Evolutionary conservation across 2,797 vertebrate species (phyloP).

Genomic region (Sebastolobus altivelis): DNA sequence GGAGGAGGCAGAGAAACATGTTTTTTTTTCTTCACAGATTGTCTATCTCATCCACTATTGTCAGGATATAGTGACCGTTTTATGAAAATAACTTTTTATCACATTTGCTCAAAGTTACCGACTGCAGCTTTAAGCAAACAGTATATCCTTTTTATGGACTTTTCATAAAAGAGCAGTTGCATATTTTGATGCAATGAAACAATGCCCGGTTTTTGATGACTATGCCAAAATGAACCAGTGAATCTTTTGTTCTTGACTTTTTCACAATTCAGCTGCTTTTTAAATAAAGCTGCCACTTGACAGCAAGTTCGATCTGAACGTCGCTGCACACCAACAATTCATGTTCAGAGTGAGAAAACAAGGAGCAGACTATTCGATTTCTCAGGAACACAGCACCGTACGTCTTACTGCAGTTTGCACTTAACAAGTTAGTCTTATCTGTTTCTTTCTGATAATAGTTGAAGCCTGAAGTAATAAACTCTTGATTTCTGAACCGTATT

Average conservation of each 20-base stretch:
- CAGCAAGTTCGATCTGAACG: rapidly evolving
- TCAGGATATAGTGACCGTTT: too few species aligned
- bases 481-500: background rate
- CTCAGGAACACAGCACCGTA: slow-evolving; percentile 32
- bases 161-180: slow-evolving; percentile 14
- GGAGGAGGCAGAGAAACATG: too few species aligned
- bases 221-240: background rate
- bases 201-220: background rate
- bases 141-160: slow-evolving; percentile 20
- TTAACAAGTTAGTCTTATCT: background rate
- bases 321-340: background rate
- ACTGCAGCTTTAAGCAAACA: background rate
- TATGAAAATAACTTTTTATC: too few species aligned
- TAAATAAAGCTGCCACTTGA: background rate
- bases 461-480: slow-evolving; percentile 27
- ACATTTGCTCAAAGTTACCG: too few species aligned
- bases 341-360: background rate
- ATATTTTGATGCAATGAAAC: slow-evolving; percentile 3
- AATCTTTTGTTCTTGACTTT: slow-evolving; percentile 13
- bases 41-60: too few species aligned
- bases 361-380: background rate
- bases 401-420: slow-evolving; percentile 28
- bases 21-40: too few species aligned
- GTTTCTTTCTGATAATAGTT: background rate
- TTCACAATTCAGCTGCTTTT: background rate